A percentile compares a stretch with the other conserved stretches of the same genome.
phyloP scores from a whole-genome alignment of 2,888 invertebrate species.

The Sisyra nigra region DNA sequence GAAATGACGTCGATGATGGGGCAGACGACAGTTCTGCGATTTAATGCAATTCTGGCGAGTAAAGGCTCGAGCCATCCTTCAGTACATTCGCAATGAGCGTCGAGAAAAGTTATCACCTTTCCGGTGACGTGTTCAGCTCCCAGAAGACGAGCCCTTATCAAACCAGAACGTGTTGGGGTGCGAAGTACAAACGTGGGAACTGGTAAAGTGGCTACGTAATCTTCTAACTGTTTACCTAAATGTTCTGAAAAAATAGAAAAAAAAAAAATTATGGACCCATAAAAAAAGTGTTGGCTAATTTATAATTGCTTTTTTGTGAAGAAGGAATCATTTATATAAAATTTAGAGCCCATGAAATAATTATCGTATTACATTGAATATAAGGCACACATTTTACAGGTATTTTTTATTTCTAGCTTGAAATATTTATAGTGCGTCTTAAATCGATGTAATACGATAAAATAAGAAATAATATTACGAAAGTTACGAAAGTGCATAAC shows the following conservation, averaged over 20 bases:
- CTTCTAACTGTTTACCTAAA: constrained; percentile 74
- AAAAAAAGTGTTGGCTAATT: constrained; percentile 8
- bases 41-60: constrained; percentile 76
- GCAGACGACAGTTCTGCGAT: constrained; percentile 88
- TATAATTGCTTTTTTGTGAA: constrained; percentile 4
- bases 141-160: constrained; percentile 86
- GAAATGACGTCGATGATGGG: constrained; percentile 99
- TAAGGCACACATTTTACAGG: too few species aligned
- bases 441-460: too few species aligned
- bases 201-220: constrained; percentile 72
- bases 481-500: too few species aligned
- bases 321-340: constrained; percentile 1
- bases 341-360: background rate
- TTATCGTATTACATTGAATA: background rate
- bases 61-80: constrained; percentile 98
- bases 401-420: too few species aligned
- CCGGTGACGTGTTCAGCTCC: constrained; percentile 89
- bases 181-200: constrained; percentile 77
- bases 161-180: constrained; percentile 82
- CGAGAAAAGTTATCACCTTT: constrained; percentile 88
- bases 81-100: constrained; percentile 96
- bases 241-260: constrained; percentile 39
- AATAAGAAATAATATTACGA: too few species aligned
- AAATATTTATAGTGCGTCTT: too few species aligned
- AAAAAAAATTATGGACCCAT: constrained; percentile 12